Evolutionary conservation across 2,888 invertebrate genomes (phyloP), one percentile per base, ranked within the genome.

Genomic region (Didymodactylos carnosus): DNA sequence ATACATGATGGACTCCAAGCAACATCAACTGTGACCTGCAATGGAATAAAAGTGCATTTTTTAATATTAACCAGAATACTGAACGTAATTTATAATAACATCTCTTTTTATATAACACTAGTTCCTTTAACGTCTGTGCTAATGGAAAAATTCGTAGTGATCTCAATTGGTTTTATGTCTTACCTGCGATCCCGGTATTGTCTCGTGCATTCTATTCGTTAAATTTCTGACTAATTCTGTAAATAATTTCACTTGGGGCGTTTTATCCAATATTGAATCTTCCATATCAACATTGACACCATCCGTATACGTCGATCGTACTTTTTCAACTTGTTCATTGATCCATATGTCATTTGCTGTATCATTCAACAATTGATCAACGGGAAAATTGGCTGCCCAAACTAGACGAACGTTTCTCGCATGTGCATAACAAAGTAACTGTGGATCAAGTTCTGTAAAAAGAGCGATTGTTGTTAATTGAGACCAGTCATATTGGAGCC

Each of bases 221-320:
- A 82, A 80, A 73, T 81, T 80, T 40, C 75, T 74, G 6, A 82
- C 80, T 7, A 83, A 78, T 10, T 73, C 69, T 0, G 81, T 81
- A 69, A 81, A 79, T 2, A 79, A 81, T n/a, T 78, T 75, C 16
- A 78, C 76, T 2, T 77, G 19, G 3, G 75, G 77, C 0, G 73
- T 75, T 69, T 80, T 76, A 46, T 78, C 76, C 19, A 77, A 73
- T 35, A 84, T 79, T 25, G 79, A 78, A 72, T 78, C 79, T 75
- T 84, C 84, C 77, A 80, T 82, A 76, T 83, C 84, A 69, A 84
- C 78, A 77, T 84, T 84, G 29, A 84, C 76, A 10, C 84, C 83
- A 77, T 83, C 83, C 40, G 81, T 77, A 73, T 77, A 79, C 49
- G 80, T 77, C 2, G 77, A 71, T 62, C 77, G 74, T 2, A 80